Percentiles rank a stretch among this genome's conserved stretches.
Evolutionary conservation across 2,113 vertebrate genomes (phyloP).

Genomic region (Boleophthalmus pectinirostris): DNA sequence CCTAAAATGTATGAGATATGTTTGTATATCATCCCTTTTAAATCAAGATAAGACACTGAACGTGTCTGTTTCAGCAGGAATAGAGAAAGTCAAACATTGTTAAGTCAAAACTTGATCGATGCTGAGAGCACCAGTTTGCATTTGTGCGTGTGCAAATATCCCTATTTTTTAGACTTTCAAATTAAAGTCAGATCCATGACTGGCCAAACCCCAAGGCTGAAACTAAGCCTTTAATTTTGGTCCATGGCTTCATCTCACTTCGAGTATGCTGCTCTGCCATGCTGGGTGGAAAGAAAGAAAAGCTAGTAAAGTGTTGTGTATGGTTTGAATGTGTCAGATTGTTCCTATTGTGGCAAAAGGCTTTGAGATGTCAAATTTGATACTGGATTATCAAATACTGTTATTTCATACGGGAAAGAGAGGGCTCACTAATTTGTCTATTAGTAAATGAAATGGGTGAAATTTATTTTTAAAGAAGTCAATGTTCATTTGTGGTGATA

Average conservation of each 20-base stretch:
- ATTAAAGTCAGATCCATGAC: constrained; percentile 30
- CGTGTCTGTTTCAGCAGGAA: constrained; percentile 22
- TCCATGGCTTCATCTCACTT: constrained; percentile 21
- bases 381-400: background rate
- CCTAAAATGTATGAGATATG: background rate
- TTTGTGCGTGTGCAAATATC: constrained; percentile 33
- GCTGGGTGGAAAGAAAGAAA: background rate
- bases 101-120: constrained; percentile 27
- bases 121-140: constrained; percentile 20
- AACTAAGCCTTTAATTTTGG: background rate
- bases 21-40: background rate
- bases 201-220: constrained; percentile 22
- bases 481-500: constrained; percentile 4
- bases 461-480: background rate
- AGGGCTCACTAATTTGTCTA: background rate
- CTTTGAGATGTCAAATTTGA: constrained; percentile 19
- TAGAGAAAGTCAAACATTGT: constrained; percentile 53
- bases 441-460: background rate
- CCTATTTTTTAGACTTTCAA: constrained; percentile 43
- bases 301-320: constrained; percentile 13
- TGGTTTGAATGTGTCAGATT: background rate
- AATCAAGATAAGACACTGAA: too few species aligned
- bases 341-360: background rate
- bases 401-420: background rate
- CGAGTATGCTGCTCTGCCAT: constrained; percentile 2